Evolutionary conservation across 2,888 invertebrate genomes (phyloP), one percentile per base, ranked within the genome.

Genomic region (Formica aserva): DNA sequence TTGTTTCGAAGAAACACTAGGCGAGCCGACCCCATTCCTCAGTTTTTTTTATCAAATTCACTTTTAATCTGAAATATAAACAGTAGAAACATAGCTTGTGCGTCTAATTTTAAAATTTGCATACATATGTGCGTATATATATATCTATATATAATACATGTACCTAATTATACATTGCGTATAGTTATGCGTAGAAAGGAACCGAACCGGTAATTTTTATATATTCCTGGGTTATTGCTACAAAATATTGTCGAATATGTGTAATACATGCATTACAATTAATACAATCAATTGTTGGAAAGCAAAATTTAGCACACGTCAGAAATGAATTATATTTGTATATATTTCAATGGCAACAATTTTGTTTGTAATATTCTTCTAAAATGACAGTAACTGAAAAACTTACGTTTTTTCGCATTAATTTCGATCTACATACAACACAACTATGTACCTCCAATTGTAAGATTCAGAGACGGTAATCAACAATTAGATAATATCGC

Each of bases 1-100:
- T 60, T 69, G 57, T n/a, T 69, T 71, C 57, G 71, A 60, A 55
- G 26, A 60, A 65, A 60, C 57, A 22, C 32, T 32, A 71, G 29
- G 57, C 57, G 32, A 78, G 18, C 13, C 57, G 41, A n/a, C 18
- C 18, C 6, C 55, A 15, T 15, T 35, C 32, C 18, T 78, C 71
- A 45, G 57, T 41, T 38, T 60, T 67, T 29, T 69, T 57, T 57
- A 71, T 35, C 22, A 75, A n/a, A 38, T 15, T 15, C 22, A 32
- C 18, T 60, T 57, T 41, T 9, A 78, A 18, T 22, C 26, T 38
- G 9, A 52, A 52, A 13, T 4, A 9, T 41, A 15, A 13, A 15
- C 13, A 11, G 32, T 15, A 62, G 18, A 32, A 65, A 38, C 41
- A n/a, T 9, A 41, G 11, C 5, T 22, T 18, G 9, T 26, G 13